These are phyloP conservation scores for Dendroctonus valens DNA, from an alignment of 1,140 invertebrate genomes.

Conservation along the genomic window DNA sequence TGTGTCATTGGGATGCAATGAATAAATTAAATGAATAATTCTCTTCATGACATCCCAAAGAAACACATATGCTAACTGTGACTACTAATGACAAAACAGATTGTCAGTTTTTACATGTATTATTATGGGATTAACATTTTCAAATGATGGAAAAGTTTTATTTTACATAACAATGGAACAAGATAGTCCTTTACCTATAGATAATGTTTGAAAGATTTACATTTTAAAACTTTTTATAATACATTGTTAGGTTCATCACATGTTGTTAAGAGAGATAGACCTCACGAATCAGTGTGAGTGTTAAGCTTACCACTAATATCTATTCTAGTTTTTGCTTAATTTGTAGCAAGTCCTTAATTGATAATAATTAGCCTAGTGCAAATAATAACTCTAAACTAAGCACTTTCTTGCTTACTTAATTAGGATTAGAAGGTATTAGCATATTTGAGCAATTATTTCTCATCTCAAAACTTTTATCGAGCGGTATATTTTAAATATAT, in stretches of 20 bases:
- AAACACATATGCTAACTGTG: slow-evolving; percentile 21
- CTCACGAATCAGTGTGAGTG: slow-evolving; percentile 14
- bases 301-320: slow-evolving; percentile 22
- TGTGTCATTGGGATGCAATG: slow-evolving; percentile 35
- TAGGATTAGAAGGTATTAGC: too few relatives aligned
- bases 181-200: slow-evolving; percentile 28
- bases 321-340: slow-evolving; percentile 24
- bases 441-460: too few relatives aligned
- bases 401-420: too few relatives aligned
- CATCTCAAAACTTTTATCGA: too few relatives aligned
- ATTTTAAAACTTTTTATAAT: slow-evolving; percentile 28
- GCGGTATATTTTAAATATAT: too few relatives aligned
- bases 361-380: slow-evolving; percentile 16
- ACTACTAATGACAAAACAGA: slow-evolving; percentile 30
- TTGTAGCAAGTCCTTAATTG: slow-evolving; percentile 10
- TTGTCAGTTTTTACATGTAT: slow-evolving; percentile 27
- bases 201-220: slow-evolving; percentile 26
- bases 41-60: slow-evolving; percentile 22
- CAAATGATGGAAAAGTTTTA: slow-evolving; percentile 25
- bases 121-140: slow-evolving; percentile 24
- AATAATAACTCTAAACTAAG: slow-evolving; percentile 9
- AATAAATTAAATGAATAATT: slow-evolving; percentile 9
- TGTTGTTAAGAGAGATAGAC: slow-evolving; percentile 35
- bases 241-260: slow-evolving; percentile 25
- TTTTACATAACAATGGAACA: slow-evolving; percentile 36